Base-by-base conservation (phyloP, 2,888 invertebrate species). In the Gastracanthus pulcherrimus region DNA sequence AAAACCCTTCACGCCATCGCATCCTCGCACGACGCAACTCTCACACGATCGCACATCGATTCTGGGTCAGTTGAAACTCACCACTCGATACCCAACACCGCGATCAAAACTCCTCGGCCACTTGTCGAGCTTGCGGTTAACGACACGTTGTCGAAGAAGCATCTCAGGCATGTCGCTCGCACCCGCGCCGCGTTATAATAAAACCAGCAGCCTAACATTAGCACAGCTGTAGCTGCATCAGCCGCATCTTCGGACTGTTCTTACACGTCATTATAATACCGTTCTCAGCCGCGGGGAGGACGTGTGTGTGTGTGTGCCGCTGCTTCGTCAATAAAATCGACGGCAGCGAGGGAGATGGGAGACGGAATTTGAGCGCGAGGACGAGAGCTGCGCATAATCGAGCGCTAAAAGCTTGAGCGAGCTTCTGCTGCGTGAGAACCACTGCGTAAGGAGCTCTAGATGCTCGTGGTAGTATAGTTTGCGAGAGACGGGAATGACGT, bases 241-340 rank as follows among this genome's bases (percentile, higher is more conserved):
- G 7, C 4, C 11, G 69, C 45, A 7, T 48, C 9, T 2, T 34
- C 31, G 48, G 29, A 7, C n/a, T 11, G 69, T 48, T 41, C 29
- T n/a, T 23, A 29, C 26, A 13, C 70, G 34, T 70, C 70, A 70
- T 70, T 51, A 51, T 45, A 29, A 51, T 70, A 70, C 70, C 70
- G 70, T 70, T 70, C 29, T n/a, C 51, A 34, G 51, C 51, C 31
- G 48, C 34, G 51, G 70, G 48, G 16, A 19, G 34, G 29, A 29
- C 23, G 16, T 64, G 9, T 16, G 3, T 26, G 55, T 19, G 26
- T 26, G 55, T 55, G 55, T 2, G 55, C 23, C 26, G 55, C 6
- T 9, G 9, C 26, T 3, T 4, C n/a, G 55, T 26, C 55, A 55
- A 55, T 55, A 55, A 55, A 55, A 55, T 26, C 55, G 55, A 55